Conservation (phyloP, 2,797 vertebrate species). For the Borostomias antarcticus region DNA sequence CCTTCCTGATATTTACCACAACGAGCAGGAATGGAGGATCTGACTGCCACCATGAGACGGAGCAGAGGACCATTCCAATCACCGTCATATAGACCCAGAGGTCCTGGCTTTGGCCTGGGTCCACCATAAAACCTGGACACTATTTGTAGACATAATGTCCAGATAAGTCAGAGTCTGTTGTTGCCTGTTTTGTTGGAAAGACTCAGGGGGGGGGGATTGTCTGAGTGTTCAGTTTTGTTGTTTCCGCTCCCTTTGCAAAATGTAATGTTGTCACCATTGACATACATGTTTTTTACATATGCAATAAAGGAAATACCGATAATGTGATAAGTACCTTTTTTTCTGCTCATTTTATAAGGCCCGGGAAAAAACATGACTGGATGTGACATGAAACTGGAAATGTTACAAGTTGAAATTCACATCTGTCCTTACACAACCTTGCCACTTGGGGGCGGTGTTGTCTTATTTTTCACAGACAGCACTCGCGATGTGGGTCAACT, state of each 20-base stretch:
- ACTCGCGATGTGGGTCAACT: too few relatives aligned
- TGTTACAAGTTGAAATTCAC: too few relatives aligned
- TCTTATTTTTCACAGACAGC: neutral
- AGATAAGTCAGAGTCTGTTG: constrained; percentile 21
- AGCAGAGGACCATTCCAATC: constrained; percentile 3
- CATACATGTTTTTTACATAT: too few relatives aligned
- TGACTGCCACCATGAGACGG: constrained; percentile 7
- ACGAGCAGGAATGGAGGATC: neutral
- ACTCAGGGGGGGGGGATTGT: neutral
- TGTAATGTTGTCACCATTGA: too few relatives aligned
- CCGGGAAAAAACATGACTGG: too few relatives aligned
- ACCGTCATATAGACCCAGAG: neutral
- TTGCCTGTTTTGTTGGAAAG: constrained; percentile 14
- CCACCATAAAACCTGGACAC: constrained; percentile 32
- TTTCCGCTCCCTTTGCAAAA: too few relatives aligned
- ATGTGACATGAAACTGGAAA: too few relatives aligned
- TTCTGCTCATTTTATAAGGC: too few relatives aligned
- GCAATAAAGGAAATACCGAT: constrained; percentile 38
- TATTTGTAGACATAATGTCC: constrained; percentile 2
- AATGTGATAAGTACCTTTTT: too few relatives aligned
- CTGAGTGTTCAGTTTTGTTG: too few relatives aligned
- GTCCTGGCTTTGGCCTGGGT: constrained; percentile 9
- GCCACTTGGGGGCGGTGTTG: constrained; percentile 50
- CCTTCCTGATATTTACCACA: constrained; percentile 34
- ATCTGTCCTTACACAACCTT: too few relatives aligned